These are phyloP conservation scores for Microvelia longipes DNA, from an alignment of 1,140 invertebrate species.

Conservation along the genomic window DNA sequence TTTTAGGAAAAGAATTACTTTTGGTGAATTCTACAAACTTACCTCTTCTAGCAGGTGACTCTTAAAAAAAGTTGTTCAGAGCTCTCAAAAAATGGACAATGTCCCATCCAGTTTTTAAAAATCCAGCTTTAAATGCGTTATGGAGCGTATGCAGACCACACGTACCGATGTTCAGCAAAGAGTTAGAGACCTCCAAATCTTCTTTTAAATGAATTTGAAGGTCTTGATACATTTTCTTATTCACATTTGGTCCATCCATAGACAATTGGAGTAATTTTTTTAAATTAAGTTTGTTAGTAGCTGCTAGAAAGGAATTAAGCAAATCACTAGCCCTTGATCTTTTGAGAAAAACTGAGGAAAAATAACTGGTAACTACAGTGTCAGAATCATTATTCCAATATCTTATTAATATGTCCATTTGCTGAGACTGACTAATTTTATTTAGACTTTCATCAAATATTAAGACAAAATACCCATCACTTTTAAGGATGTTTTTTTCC, in stretches of 20 bases:
- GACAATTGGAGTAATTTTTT: not conserved
- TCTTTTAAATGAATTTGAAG: not conserved
- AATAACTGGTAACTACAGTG: not conserved
- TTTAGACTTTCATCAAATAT: not conserved
- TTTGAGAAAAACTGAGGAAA: not conserved
- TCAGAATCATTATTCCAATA: not conserved
- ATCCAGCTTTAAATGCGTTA: slow-evolving; percentile 20
- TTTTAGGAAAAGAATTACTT: slow-evolving; percentile 18
- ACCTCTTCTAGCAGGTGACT: slow-evolving; percentile 18
- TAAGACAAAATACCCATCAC: not conserved
- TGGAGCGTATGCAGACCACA: slow-evolving; percentile 21
- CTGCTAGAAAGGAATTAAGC: not conserved
- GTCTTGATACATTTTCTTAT: not conserved
- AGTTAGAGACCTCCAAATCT: not conserved
- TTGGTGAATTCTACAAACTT: slow-evolving; percentile 13
- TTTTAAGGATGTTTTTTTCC: too few relatives aligned
- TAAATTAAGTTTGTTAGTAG: not conserved
- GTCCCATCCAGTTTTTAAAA: slow-evolving; percentile 17
- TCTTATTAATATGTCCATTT: not conserved
- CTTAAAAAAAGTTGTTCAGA: slow-evolving; percentile 16
- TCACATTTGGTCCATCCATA: not conserved
- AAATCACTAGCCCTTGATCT: not conserved
- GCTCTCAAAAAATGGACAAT: slow-evolving; percentile 18
- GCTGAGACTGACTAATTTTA: not conserved
- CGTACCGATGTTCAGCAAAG: not conserved